Evolutionary conservation across 2,888 invertebrate genomes (phyloP).

Genomic region (Minunthozetes semirufus): DNA sequence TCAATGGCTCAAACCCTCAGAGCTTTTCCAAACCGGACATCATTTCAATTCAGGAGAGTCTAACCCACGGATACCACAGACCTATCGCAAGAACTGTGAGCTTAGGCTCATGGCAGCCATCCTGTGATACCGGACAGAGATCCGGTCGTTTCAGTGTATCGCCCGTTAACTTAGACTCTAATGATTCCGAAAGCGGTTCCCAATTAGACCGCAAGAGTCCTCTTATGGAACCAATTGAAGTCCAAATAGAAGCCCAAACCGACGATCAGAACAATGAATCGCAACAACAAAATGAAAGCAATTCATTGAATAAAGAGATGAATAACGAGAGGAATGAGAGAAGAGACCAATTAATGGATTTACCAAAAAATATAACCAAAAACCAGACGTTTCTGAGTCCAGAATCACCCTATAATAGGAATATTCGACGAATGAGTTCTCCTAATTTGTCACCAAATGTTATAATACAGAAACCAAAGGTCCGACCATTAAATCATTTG

Average conservation of each 20-base stretch:
- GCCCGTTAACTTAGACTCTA: constrained; percentile 27
- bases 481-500: constrained; percentile 36
- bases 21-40: neutral
- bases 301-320: too few species aligned
- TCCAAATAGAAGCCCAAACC: neutral
- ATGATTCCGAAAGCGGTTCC: neutral
- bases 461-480: constrained; percentile 20
- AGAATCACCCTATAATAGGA: constrained; percentile 13
- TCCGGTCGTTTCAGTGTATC: constrained; percentile 38
- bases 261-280: too few species aligned
- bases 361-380: constrained; percentile 3
- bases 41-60: constrained; percentile 22
- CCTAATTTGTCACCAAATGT: constrained; percentile 38
- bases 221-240: neutral
- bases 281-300: neutral
- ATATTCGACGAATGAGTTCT: constrained; percentile 41
- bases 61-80: constrained; percentile 2
- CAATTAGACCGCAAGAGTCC: neutral
- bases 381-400: neutral
- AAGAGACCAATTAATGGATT: constrained; percentile 25
- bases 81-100: constrained; percentile 29
- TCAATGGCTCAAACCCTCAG: constrained; percentile 2
- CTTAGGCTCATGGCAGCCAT: constrained; percentile 33
- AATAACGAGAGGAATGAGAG: constrained; percentile 3
- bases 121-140: neutral